phyloP scores from a whole-genome alignment of 53 echinoderm and acorn worm genomes.

The Echinometra lucunter region DNA sequence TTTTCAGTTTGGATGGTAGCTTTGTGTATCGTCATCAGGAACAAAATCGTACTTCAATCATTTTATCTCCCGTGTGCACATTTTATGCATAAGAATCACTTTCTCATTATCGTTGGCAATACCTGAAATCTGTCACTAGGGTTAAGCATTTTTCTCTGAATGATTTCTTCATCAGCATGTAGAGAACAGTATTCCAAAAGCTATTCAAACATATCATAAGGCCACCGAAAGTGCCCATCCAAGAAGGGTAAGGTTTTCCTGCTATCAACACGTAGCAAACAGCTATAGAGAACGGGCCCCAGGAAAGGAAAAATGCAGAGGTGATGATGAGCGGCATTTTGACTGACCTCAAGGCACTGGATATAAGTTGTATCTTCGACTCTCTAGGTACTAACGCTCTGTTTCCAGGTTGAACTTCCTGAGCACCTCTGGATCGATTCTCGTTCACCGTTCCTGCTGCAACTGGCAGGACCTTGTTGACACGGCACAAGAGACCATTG shows the following conservation, averaged over 20 bases:
- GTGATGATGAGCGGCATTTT: not conserved
- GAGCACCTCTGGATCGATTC: not conserved
- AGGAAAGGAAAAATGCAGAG: not conserved
- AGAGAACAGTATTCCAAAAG: slow-evolving; percentile 32
- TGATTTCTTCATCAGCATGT: not conserved
- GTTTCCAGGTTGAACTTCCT: not conserved
- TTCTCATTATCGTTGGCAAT: not conserved
- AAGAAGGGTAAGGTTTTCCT: not conserved
- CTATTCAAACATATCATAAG: not conserved
- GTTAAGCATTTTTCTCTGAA: slow-evolving; percentile 1
- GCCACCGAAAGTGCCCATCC: not conserved
- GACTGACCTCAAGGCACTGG: not conserved
- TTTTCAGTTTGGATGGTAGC: too few relatives aligned
- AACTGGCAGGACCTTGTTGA: not conserved
- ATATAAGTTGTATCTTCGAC: not conserved
- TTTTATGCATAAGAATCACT: not conserved
- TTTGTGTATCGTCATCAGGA: too few relatives aligned
- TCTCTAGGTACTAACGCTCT: not conserved
- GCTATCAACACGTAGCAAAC: not conserved
- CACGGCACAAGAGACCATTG: not conserved
- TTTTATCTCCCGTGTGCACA: too few relatives aligned
- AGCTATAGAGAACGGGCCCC: not conserved
- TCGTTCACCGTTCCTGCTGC: not conserved
- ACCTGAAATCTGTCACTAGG: not conserved
- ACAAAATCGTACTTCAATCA: too few relatives aligned